phyloP scores from a whole-genome alignment of 2,888 invertebrate species.

The Dicycla oo region DNA sequence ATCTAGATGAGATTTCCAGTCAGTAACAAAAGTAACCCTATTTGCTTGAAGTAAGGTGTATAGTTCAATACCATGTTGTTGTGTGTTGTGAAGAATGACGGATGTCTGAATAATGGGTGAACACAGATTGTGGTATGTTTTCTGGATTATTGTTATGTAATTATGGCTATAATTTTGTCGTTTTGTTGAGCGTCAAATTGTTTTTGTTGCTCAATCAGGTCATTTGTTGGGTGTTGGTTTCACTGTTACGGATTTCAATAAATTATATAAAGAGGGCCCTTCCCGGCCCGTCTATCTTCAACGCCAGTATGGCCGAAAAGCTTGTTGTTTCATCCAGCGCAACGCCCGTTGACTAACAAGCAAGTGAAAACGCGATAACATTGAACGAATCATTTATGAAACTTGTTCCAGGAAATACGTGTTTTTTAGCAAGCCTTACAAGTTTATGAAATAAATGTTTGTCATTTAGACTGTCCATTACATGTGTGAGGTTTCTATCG shows the following conservation, averaged over 20 bases:
- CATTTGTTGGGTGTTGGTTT: neutral
- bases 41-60: neutral
- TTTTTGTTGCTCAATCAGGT: constrained; percentile 27
- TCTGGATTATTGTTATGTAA: constrained; percentile 60
- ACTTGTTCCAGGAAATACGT: no score
- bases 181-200: constrained; percentile 48
- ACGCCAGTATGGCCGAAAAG: no score
- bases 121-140: constrained; percentile 49
- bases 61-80: neutral
- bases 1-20: constrained; percentile 1
- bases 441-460: no score
- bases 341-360: no score
- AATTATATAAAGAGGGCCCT: no score
- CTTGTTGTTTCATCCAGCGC: no score
- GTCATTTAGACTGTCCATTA: no score
- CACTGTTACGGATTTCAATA: neutral
- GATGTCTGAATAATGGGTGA: constrained; percentile 60
- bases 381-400: no score
- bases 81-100: constrained; percentile 56
- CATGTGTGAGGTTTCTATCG: no score
- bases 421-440: no score
- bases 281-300: no score
- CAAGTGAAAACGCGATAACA: no score
- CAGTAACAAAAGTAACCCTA: constrained; percentile 27
- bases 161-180: constrained; percentile 58